These are phyloP conservation scores for Drosophila equinoxialis DNA, from an alignment of 1,140 invertebrate genomes.

Conservation along the genomic window DNA sequence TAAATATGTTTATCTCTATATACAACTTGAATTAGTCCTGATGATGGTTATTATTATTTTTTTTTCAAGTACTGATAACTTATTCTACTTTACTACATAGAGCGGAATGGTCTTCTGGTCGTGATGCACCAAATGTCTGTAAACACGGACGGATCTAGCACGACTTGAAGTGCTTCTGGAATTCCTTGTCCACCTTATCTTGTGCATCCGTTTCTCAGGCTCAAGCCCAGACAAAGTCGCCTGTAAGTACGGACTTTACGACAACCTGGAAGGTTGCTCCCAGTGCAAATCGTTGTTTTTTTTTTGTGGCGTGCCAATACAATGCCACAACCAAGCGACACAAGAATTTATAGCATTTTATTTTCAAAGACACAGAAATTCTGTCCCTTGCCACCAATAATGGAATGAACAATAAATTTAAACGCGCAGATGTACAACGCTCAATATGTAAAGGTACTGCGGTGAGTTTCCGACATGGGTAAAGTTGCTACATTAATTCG, in stretches of 20 bases:
- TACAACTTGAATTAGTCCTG: no score
- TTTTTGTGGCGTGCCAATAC: constrained; percentile 65
- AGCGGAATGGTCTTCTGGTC: constrained; percentile 64
- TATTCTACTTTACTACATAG: background rate
- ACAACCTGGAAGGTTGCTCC: constrained; percentile 26
- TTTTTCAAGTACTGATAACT: background rate
- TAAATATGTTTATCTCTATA: no score
- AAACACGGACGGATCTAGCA: constrained; percentile 62
- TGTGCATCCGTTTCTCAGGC: constrained; percentile 3
- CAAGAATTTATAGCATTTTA: constrained; percentile 81
- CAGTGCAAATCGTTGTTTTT: constrained; percentile 67
- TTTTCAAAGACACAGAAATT: constrained; percentile 79
- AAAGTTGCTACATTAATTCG: constrained; percentile 56
- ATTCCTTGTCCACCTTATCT: constrained; percentile 40
- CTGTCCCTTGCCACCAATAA: constrained; percentile 80
- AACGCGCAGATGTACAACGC: constrained; percentile 78
- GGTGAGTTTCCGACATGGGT: constrained; percentile 68
- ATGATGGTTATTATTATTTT: no score
- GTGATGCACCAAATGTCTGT: constrained; percentile 60
- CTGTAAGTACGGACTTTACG: constrained; percentile 41
- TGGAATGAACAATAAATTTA: constrained; percentile 80
- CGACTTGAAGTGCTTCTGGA: constrained; percentile 68
- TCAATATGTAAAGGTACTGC: constrained; percentile 72
- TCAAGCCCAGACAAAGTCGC: background rate
- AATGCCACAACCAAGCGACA: constrained; percentile 72